Percentiles rank a stretch among this genome's conserved stretches.
Evolutionary conservation across 2,113 vertebrate genomes (phyloP).

Genomic region (Anhinga anhinga): DNA sequence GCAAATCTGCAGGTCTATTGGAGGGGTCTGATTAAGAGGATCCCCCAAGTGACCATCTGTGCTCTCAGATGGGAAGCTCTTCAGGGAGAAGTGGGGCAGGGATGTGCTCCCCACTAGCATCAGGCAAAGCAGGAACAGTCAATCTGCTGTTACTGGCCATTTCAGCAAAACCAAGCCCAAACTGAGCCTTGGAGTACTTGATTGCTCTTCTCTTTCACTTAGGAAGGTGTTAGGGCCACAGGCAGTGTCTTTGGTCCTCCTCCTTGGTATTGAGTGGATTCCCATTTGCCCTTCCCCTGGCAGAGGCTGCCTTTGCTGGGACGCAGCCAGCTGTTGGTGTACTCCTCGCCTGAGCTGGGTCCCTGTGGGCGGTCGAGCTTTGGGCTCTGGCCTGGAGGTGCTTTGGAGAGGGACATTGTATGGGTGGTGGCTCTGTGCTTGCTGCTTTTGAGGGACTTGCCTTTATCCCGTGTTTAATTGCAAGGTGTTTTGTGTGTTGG

Average conservation of each 20-base stretch:
- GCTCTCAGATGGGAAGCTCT: background rate
- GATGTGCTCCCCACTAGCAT: background rate
- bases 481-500: no score
- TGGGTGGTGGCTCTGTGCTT: background rate
- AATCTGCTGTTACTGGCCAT: background rate
- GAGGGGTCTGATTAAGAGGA: background rate
- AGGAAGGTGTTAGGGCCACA: background rate
- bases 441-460: background rate
- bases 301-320: background rate
- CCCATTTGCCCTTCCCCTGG: background rate
- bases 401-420: accelerated
- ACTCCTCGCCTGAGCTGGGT: background rate
- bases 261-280: background rate
- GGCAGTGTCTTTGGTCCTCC: background rate
- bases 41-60: no score
- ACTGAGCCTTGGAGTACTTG: background rate
- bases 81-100: background rate
- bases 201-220: background rate
- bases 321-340: accelerated
- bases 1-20: background rate
- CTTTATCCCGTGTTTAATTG: accelerated
- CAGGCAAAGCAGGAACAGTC: background rate
- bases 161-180: background rate
- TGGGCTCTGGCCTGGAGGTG: background rate
- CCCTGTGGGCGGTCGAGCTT: accelerated